phyloP scores from a whole-genome alignment of 1,140 invertebrate genomes.

The Hycleus phaleratus region DNA sequence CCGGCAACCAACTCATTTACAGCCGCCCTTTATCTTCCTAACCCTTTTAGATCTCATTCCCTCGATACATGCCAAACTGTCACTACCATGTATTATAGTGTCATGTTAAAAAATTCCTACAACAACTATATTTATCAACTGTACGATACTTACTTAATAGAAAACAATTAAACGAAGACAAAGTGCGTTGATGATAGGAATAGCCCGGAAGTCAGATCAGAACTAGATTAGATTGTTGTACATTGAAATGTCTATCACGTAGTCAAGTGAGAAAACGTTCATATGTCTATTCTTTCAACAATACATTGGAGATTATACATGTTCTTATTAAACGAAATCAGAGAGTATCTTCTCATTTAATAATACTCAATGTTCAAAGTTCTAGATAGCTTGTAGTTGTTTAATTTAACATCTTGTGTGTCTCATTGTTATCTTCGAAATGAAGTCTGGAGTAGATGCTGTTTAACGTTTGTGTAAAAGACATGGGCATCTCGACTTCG shows the following conservation, averaged over 20 bases:
- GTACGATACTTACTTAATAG: background rate
- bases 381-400: background rate
- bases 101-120: background rate
- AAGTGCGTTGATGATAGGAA: conserved; percentile 22
- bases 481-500: conserved; percentile 12
- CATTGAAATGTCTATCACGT: conserved; percentile 33
- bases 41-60: conserved; percentile 32
- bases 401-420: background rate
- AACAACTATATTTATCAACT: background rate
- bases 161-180: conserved; percentile 26
- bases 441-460: conserved; percentile 7
- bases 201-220: conserved; percentile 18
- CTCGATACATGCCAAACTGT: conserved; percentile 35
- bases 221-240: conserved; percentile 19
- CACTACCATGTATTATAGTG: conserved; percentile 32
- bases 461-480: conserved; percentile 12
- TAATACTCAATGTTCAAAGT: background rate
- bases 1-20: conserved; percentile 35
- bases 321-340: background rate
- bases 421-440: conserved; percentile 2
- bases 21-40: conserved; percentile 37
- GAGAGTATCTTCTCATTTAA: background rate
- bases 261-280: conserved; percentile 24
- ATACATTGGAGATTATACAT: background rate
- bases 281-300: conserved; percentile 8